Conservation (phyloP, 37 sponge, comb jelly and placozoan genomes). For the Diacarnus erythraeanus region DNA sequence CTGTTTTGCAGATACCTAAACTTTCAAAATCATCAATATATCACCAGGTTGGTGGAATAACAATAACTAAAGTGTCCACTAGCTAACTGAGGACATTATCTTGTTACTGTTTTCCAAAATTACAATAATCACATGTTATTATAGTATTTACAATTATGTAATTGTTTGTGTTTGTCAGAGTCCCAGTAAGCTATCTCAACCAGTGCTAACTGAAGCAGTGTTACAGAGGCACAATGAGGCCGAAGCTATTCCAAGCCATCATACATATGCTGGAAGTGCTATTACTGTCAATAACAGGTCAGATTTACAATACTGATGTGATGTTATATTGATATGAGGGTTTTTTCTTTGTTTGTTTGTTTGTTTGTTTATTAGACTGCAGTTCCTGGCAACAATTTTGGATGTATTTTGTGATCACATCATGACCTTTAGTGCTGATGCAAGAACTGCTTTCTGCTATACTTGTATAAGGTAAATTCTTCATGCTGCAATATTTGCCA, state of each 20-base stretch:
- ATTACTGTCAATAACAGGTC: conserved; percentile 41
- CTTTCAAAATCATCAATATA: conserved; percentile 66
- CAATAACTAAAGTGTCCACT: no score
- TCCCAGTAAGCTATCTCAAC: conserved; percentile 21
- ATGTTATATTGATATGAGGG: background rate
- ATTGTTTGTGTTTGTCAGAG: conserved; percentile 9
- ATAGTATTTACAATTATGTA: no score
- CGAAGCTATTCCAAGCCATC: conserved; percentile 26
- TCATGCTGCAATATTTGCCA: no score
- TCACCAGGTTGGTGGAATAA: conserved; percentile 54
- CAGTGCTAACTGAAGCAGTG: conserved; percentile 54
- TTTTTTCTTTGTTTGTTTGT: background rate
- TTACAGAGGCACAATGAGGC: conserved; percentile 53
- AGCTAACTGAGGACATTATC: background rate
- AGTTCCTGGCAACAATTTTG: conserved; percentile 31
- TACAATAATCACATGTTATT: no score
- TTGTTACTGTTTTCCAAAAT: background rate
- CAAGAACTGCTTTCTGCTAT: conserved; percentile 25
- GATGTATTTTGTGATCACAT: conserved; percentile 25
- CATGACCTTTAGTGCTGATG: background rate
- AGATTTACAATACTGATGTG: background rate
- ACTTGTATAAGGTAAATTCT: conserved; percentile 22
- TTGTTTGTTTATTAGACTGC: conserved; percentile 15
- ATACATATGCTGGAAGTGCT: conserved; percentile 14
- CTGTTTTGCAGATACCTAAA: conserved; percentile 24